Evolutionary conservation across 2,113 vertebrate genomes (phyloP).

Genomic region (Okapia johnstoni): DNA sequence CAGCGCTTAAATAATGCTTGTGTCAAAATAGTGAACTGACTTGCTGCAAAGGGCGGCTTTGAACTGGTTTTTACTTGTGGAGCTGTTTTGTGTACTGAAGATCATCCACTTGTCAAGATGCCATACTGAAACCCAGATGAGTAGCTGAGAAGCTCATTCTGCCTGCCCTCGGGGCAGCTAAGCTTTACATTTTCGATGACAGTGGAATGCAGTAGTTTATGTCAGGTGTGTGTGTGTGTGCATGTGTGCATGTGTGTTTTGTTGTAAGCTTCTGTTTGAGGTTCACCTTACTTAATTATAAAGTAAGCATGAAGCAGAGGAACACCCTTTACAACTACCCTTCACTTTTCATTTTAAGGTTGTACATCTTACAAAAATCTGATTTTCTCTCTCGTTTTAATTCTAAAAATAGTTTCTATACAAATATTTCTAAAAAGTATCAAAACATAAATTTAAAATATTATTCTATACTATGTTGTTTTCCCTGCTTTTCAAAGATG

Average conservation of each 20-base stretch:
- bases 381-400: neutral
- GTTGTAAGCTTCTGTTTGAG: slow-evolving; percentile 65
- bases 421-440: neutral
- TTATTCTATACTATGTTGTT: neutral
- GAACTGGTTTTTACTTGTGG: slow-evolving; percentile 78
- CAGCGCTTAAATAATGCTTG: slow-evolving; percentile 14
- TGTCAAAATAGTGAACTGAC: slow-evolving; percentile 63
- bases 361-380: neutral
- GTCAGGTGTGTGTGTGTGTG: slow-evolving; percentile 48
- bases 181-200: slow-evolving; percentile 57
- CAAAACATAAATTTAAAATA: neutral
- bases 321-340: neutral
- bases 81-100: slow-evolving; percentile 66
- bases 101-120: slow-evolving; percentile 71
- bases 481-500: neutral
- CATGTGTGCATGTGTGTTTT: slow-evolving; percentile 13
- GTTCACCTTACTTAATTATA: slow-evolving; percentile 60
- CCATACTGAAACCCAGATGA: slow-evolving; percentile 59
- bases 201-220: slow-evolving; percentile 71
- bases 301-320: slow-evolving; percentile 33
- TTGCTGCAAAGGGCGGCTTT: slow-evolving; percentile 58
- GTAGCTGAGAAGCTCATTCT: slow-evolving; percentile 57
- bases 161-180: slow-evolving; percentile 68
- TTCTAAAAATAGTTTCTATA: neutral
- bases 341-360: slow-evolving; percentile 21